A percentile compares a stretch with the other conserved stretches of the same genome.
phyloP scores from a whole-genome alignment of 2,888 invertebrate species.

The Steinernema hermaphroditum region DNA sequence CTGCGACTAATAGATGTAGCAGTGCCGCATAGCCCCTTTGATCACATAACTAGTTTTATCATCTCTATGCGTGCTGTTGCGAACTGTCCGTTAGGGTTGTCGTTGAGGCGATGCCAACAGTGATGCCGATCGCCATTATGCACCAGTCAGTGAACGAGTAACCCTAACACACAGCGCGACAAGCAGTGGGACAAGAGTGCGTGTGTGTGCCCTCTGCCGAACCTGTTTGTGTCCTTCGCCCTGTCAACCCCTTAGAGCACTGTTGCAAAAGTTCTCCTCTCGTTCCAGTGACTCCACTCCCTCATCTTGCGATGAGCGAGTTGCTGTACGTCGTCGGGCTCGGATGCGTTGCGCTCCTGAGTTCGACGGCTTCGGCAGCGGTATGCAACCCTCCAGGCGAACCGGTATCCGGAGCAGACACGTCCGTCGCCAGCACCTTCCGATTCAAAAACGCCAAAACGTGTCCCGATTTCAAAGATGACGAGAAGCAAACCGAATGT shows the following conservation, averaged over 20 bases:
- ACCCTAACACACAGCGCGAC: too few relatives aligned
- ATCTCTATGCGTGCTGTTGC: slow-evolving; percentile 20
- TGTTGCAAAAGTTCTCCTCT: neutral
- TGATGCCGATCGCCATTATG: neutral
- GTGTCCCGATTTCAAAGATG: slow-evolving; percentile 46
- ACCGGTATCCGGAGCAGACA: neutral
- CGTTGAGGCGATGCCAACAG: too few relatives aligned
- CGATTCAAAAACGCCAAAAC: slow-evolving; percentile 32
- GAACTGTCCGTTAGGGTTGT: neutral
- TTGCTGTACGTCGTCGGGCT: slow-evolving; percentile 17
- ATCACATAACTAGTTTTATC: slow-evolving; percentile 19
- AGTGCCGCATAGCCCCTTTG: slow-evolving; percentile 10
- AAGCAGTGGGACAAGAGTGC: too few relatives aligned
- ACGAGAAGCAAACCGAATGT: slow-evolving; percentile 34
- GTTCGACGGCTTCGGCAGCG: neutral
- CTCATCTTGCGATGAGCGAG: slow-evolving; percentile 10
- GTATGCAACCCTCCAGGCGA: neutral
- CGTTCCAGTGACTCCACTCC: neutral
- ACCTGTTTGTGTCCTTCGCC: neutral
- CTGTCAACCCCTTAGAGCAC: neutral
- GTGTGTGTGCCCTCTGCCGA: neutral
- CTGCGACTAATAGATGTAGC: slow-evolving; percentile 26
- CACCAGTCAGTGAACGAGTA: neutral
- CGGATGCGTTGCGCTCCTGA: neutral
- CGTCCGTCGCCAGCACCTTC: neutral